A percentile compares a stretch with the other conserved stretches of the same genome.
These are phyloP conservation scores for Chloropsis cyanopogon DNA, from an alignment of 2,113 vertebrate genomes.

Conservation along the genomic window DNA sequence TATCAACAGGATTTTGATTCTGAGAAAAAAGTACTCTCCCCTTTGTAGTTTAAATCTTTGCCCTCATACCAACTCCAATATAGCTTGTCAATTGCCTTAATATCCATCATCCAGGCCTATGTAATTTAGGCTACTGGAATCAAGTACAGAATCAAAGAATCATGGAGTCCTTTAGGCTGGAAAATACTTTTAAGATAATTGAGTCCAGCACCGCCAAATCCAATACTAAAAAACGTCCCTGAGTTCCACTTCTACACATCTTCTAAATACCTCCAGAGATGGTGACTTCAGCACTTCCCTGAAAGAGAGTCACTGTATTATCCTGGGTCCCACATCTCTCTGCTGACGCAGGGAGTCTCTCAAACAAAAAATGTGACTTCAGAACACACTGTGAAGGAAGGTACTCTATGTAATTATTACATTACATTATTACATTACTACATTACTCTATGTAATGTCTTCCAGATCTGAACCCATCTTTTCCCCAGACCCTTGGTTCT, in stretches of 20 bases:
- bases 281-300: not conserved
- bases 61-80: not conserved
- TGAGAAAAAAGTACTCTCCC: not conserved
- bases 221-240: accelerated
- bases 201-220: not conserved
- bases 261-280: not conserved
- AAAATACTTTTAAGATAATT: not conserved
- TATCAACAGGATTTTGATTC: not conserved
- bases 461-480: not conserved
- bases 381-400: not conserved
- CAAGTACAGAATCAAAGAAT: not conserved
- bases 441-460: no score
- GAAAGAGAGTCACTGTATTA: not conserved
- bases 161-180: not conserved
- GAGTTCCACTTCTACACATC: no score
- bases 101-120: not conserved
- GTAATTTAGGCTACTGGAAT: not conserved
- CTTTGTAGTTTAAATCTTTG: not conserved
- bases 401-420: no score
- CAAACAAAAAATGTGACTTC: not conserved
- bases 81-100: not conserved
- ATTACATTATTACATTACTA: no score
- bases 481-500: not conserved
- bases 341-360: not conserved
- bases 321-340: not conserved